These are phyloP conservation scores for Corythornis leucogaster DNA, from an alignment of 2,797 vertebrate species.

Conservation along the genomic window DNA sequence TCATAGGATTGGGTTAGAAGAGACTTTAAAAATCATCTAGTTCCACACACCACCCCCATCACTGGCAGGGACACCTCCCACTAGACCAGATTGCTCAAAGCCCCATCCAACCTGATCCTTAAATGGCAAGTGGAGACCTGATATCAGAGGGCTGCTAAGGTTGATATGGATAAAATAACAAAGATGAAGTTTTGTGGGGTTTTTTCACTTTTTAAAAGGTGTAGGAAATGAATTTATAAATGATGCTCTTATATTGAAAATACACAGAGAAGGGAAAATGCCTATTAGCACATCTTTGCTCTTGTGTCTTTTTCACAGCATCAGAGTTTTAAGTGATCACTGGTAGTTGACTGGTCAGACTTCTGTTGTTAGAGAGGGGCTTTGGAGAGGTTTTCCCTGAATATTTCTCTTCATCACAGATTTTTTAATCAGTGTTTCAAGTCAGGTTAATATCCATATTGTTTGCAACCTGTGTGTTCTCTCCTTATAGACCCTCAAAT, in stretches of 20 bases:
- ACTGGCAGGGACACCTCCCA: neutral
- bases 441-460: neutral
- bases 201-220: neutral
- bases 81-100: neutral
- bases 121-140: neutral
- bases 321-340: neutral
- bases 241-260: neutral
- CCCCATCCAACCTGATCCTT: neutral
- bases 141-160: neutral
- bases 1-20: neutral
- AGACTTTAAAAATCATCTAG: neutral
- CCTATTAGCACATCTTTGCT: neutral
- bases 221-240: neutral
- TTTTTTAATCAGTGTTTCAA: constrained; percentile 10
- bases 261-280: neutral
- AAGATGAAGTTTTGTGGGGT: neutral
- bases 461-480: neutral
- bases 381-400: neutral
- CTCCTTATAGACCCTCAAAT: constrained; percentile 22
- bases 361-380: neutral
- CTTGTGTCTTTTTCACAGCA: neutral
- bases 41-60: neutral
- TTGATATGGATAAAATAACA: neutral
- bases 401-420: neutral
- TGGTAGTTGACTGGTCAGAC: neutral